phyloP scores from a whole-genome alignment of 30 jellyfish, hydroid and myxozoan genomes.

The Aurelia coerulea region DNA sequence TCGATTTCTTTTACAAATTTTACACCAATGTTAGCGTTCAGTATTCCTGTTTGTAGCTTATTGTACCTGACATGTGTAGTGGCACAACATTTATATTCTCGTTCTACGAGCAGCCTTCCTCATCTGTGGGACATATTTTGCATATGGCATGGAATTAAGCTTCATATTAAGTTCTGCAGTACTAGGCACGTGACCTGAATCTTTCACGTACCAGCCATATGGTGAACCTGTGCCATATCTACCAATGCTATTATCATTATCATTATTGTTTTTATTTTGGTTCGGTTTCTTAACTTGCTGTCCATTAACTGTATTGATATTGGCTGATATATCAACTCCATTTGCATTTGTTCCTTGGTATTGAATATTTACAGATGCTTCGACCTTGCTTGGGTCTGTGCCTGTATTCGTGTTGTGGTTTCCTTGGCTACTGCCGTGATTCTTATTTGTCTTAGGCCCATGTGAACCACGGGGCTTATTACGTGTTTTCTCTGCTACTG shows the following conservation, averaged over 20 bases:
- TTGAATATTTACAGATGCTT: constrained; percentile 38
- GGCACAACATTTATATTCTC: too few relatives aligned
- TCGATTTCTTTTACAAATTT: too few relatives aligned
- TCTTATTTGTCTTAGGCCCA: neutral
- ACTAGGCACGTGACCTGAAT: constrained; percentile 31
- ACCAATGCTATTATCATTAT: neutral
- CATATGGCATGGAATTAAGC: constrained; percentile 67
- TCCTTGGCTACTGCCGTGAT: neutral
- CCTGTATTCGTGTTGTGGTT: neutral
- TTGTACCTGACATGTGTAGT: too few relatives aligned
- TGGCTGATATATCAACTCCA: constrained; percentile 31
- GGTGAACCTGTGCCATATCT: constrained; percentile 14
- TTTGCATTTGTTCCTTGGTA: constrained; percentile 27
- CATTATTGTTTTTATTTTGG: neutral
- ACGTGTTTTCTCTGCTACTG: constrained; percentile 7
- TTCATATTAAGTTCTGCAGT: constrained; percentile 47
- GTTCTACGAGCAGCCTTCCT: neutral
- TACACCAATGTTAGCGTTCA: too few relatives aligned
- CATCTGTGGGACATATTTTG: constrained; percentile 33
- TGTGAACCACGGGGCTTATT: constrained; percentile 10
- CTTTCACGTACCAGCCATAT: constrained; percentile 18
- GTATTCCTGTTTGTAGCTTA: too few relatives aligned
- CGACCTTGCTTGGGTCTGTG: constrained; percentile 15
- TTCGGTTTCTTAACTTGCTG: neutral
- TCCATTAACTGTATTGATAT: constrained; percentile 11